Base-by-base conservation (phyloP, 1,140 invertebrate species). In the Penaeus vannamei region DNA sequence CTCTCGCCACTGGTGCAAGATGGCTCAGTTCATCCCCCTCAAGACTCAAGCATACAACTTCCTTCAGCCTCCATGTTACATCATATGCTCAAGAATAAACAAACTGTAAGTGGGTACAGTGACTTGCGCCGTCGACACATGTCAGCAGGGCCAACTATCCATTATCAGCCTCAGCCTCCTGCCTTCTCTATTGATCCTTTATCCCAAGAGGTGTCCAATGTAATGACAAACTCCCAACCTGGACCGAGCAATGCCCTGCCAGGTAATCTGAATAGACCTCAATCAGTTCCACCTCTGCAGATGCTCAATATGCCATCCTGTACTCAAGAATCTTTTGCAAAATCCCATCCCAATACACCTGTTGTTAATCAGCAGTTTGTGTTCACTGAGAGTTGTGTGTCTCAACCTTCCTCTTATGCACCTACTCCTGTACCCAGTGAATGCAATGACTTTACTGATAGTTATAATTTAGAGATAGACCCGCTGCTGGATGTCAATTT, bases 201-300 rank as follows among this genome's bases (percentile, higher is more conserved):
- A 26, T 36, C 69, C n/a, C 80, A 77, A 60, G 94, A 95, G 92
- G 93, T 94, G 5, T 94, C 94, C 90, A 93, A 93, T 90, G 94
- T 95, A 85, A 94, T 94, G 91, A 93, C 94, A 76, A 94, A 93
- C 81, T 92, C 90, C 53, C 81, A 84, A 59, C 61, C 61, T 19
- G 80, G 86, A 22, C 60, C 87, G 32, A 81, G 84, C 46, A 62
- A 66, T 29, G 26, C 90, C 60, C 59, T 76, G 17, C 46, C 69
- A 36, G 64, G 61, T 23, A 84, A 79, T 53, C 36, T 93, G 4
- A 95, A 95, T 90, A 94, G 96, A 72, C 96, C 96, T 7, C 96
- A 96, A 91, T 96, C 96, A 0, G 96, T 96, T 36, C 96, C 96
- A 0, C 92, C 96, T n/a, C 95, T 95, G 91, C 94, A 95, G 83